These are phyloP conservation scores for Epinephelus coioides DNA, from an alignment of 2,797 vertebrate species.

Conservation along the genomic window DNA sequence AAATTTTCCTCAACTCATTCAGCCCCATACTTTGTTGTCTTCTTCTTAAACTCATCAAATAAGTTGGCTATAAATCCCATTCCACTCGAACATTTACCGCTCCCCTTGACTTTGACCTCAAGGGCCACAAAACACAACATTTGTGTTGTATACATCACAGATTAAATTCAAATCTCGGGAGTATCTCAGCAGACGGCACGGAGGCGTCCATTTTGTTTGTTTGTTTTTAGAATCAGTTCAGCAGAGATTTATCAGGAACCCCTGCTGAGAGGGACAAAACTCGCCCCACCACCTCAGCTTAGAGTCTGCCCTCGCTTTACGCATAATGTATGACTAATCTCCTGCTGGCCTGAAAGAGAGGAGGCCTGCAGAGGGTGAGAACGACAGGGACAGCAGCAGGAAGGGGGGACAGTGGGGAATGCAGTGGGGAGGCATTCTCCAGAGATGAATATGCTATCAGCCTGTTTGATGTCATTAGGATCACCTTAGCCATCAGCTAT, in stretches of 20 bases:
- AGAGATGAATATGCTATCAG: slow-evolving; percentile 22
- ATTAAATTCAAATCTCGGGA: slow-evolving; percentile 23
- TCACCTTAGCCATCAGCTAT: slow-evolving; percentile 1
- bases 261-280: slow-evolving; percentile 50
- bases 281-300: slow-evolving; percentile 15
- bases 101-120: background rate
- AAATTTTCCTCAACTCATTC: background rate
- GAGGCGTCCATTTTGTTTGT: slow-evolving; percentile 61
- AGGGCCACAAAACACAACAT: background rate
- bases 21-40: background rate
- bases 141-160: slow-evolving; percentile 16
- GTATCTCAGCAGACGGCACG: slow-evolving; percentile 30
- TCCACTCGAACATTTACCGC: background rate
- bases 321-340: slow-evolving; percentile 67
- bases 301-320: slow-evolving; percentile 46
- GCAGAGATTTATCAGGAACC: slow-evolving; percentile 56
- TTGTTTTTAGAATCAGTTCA: slow-evolving; percentile 59
- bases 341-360: slow-evolving; percentile 47
- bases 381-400: background rate
- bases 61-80: background rate
- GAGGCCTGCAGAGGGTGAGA: slow-evolving; percentile 33
- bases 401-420: slow-evolving; percentile 22
- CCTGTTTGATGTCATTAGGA: slow-evolving; percentile 23
- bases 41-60: background rate
- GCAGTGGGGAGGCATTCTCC: background rate